phyloP scores from a whole-genome alignment of 2,888 invertebrate genomes.

The Drosophila niveifrons region DNA sequence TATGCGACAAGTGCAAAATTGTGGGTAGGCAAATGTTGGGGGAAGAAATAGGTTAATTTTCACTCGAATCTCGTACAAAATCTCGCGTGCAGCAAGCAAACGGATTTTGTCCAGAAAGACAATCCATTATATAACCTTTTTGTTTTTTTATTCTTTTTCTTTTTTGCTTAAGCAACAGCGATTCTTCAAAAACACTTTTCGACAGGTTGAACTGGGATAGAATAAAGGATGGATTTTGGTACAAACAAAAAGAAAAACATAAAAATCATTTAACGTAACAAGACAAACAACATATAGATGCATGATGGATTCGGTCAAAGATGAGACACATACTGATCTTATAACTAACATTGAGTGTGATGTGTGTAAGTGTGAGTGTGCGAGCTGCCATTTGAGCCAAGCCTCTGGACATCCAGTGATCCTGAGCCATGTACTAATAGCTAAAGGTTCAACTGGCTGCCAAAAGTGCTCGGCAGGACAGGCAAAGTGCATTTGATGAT shows the following conservation, averaged over 20 bases:
- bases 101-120: neutral
- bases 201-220: slow-evolving; percentile 79
- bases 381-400: neutral
- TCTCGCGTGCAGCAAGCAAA: slow-evolving; percentile 73
- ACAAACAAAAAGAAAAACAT: slow-evolving; percentile 29
- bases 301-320: slow-evolving; percentile 14
- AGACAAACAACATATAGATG: slow-evolving; percentile 59
- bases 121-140: neutral
- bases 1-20: slow-evolving; percentile 58
- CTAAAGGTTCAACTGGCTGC: slow-evolving; percentile 26
- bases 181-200: slow-evolving; percentile 83
- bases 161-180: slow-evolving; percentile 63
- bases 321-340: slow-evolving; percentile 45
- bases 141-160: slow-evolving; percentile 11
- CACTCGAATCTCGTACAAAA: slow-evolving; percentile 3
- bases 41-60: slow-evolving; percentile 57
- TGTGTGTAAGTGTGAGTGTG: slow-evolving; percentile 1
- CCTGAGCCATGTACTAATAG: slow-evolving; percentile 65
- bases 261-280: slow-evolving; percentile 36
- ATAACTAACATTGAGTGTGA: slow-evolving; percentile 33
- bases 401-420: slow-evolving; percentile 12
- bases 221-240: slow-evolving; percentile 66
- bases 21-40: slow-evolving; percentile 11
- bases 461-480: neutral
- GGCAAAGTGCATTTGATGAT: slow-evolving; percentile 5